Base-by-base conservation (phyloP, 1,140 invertebrate genomes). In the Diploscapter pachys region DNA sequence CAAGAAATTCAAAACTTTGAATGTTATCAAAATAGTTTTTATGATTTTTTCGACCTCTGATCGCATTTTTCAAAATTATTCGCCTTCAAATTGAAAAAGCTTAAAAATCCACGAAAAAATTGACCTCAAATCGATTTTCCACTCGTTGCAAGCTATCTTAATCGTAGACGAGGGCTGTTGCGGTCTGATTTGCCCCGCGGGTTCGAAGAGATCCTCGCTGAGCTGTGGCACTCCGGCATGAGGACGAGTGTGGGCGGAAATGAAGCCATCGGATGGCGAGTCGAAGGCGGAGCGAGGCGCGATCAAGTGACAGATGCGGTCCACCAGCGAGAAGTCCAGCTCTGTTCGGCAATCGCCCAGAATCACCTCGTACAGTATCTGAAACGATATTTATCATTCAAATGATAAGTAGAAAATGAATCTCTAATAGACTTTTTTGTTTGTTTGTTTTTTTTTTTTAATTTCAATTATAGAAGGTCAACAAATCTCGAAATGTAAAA, bases 291-390 rank as follows among this genome's bases (percentile, higher is more conserved):
- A 74, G 50, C n/a, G 66, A 9, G 78, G 65, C 6, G 54, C 61
- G 5, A 78, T 56, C 3, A 78, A 54, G 63, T 78, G 51, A 2
- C 63, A 66, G n/a, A 78, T 65, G 5, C 77, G 77, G 48, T 78
- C 77, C 54, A 72, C 52, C 5, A 78, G 65, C 4, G 73, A 76
- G 4, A 78, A 63, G 59, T 78, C 77, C 31, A 78, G 63, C 63
- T 78, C 77, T 2, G 68, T 63, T 4, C 49, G 50, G 49, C 78
- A 80, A 3, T 80, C 69, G 5, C 77, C 77, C 3, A 78, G 56
- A 53, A 59, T 54, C 31, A 76, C 48, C n/a, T 71, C 67, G 4
- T 61, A 13, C 31, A 64, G 61, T 0, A 69, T 66, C 13, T 65
- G 11, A 61, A 13, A 52, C 50, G 66, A 54, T 2, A 57, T 55